Conservation (phyloP, 2,797 vertebrate genomes). For the Xerus rutilus region DNA sequence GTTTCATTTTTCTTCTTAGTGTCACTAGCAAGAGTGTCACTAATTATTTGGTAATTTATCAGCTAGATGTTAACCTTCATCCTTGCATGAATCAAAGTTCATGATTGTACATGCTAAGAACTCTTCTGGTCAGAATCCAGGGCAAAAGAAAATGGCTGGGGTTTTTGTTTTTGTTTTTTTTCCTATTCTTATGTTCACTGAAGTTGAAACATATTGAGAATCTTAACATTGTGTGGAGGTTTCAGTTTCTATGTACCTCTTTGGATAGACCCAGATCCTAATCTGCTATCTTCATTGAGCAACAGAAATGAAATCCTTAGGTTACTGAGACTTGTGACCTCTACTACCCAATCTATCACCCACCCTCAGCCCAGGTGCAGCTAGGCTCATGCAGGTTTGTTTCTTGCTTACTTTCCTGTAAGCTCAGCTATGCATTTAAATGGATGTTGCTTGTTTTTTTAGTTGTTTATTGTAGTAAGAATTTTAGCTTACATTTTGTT, state of each 20-base stretch:
- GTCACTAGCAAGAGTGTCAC: neutral
- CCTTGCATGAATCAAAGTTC: neutral
- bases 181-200: neutral
- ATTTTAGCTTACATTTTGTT: neutral
- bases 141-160: neutral
- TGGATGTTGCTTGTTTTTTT: neutral
- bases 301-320: neutral
- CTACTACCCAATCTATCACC: neutral
- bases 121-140: neutral
- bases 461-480: neutral
- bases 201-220: neutral
- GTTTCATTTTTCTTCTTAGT: neutral
- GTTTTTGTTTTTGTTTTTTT: neutral
- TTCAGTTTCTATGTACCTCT: neutral
- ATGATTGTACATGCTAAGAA: neutral
- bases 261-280: neutral
- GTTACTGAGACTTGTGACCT: neutral
- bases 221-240: neutral
- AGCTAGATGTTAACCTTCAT: neutral
- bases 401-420: neutral
- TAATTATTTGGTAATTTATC: neutral
- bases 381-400: neutral
- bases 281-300: neutral
- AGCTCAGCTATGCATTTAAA: neutral
- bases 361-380: neutral